Evolutionary conservation across 1,140 invertebrate genomes (phyloP), one percentile per base, ranked within the genome.

Genomic region (Babylonia areolata): DNA sequence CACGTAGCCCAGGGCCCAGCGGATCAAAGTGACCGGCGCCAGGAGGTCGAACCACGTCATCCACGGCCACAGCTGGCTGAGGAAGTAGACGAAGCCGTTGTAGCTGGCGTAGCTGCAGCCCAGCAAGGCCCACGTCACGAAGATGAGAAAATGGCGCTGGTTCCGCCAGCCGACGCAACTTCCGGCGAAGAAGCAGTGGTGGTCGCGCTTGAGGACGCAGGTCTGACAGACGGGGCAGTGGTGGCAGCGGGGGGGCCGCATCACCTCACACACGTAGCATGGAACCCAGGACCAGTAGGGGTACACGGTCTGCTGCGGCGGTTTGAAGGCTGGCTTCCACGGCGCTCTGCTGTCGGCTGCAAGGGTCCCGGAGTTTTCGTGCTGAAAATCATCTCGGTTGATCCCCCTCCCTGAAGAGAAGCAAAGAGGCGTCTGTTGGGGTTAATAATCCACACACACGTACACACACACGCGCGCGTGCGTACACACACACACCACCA

Each of bases 141-240:
- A 97, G 90, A 96, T 96, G 11, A 97, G 94, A 92, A 98, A 99
- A 93, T 97, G 98, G 91, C 98, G 95, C 90, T 97, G 96, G 94
- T 99, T 99, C 77, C 95, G 95, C 92, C 98, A 97, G 2, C 98
- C 98, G 31, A 99, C 95, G 94, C 98, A 99, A 90, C 96, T 97
- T n/a, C 96, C 97, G 37, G 97, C 96, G 93, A 99, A 99, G 75
- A 97, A 96, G 93, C 98, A 99, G 92, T 99, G 98, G 94, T 99
- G 98, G 93, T 99, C 98, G 89, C 98, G 95, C 93, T 92, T 92
- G n/a, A 93, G 85, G 23, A 93, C 87, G 85, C 92, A 93, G 12
- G 69, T 89, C 40, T 86, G 84, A 58, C 88, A 89, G 42, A 89
- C 15, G 1, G 85, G 69, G 78, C 88, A 89, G 81, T 89, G 88